Evolutionary conservation across 1,140 invertebrate genomes (phyloP), one percentile per base, ranked within the genome.

Genomic region (Bombus picipes): DNA sequence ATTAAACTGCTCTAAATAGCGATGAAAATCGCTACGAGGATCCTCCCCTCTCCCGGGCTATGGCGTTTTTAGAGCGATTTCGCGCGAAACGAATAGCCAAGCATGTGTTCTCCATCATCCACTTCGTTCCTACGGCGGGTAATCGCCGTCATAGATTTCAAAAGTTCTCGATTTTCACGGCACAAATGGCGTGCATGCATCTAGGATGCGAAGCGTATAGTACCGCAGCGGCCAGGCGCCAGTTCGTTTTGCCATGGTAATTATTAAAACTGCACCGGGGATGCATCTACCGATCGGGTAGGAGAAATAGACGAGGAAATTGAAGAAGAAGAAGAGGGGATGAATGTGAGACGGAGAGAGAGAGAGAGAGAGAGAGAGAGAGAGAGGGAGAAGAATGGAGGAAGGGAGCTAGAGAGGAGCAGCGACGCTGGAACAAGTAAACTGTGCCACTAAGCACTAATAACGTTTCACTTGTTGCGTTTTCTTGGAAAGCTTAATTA

Each of bases 401-500:
- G 12, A 34, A 34, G 15, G 22, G 47, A 72, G 43, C 6, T 28
- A 28, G 34, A 57, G 43, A 78, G 79, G 18, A 74, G 37, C 62
- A 65, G 25, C 47, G 81, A 90, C 39, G 80, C 62, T 83, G 88
- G 80, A 86, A 90, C 85, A 77, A 87, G 87, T 88, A 92, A 94
- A 93, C 91, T 94, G 92, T 93, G 91, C 91, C 92, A 93, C 90
- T 90, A 91, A 92, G 87, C 90, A 78, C 91, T 92, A 94, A 94
- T 94, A 94, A 93, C 88, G 92, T 94, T 92, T 92, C 87, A 92
- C 92, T 93, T 94, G 93, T 93, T 93, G 91, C 90, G 90, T 89
- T 91, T 94, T 94, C 94, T 92, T 78, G 89, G 93, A 94, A 94
- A 91, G 87, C 92, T 93, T 94, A 93, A 94, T 94, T 94, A 94